A percentile compares a stretch with the other conserved stretches of the same genome.
phyloP scores from a whole-genome alignment of 2,888 invertebrate genomes.

The Dryomyza anilis region DNA sequence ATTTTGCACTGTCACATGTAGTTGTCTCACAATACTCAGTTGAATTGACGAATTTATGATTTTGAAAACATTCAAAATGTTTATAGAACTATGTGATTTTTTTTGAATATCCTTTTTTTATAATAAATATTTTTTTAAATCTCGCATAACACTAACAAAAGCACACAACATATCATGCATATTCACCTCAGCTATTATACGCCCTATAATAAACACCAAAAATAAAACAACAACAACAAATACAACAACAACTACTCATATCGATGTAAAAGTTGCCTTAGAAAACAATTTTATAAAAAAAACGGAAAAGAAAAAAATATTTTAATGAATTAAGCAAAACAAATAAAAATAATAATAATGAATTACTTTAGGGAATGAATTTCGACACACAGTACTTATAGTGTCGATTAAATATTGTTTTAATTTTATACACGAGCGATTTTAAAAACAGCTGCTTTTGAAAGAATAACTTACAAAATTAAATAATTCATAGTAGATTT shows the following conservation, averaged over 20 bases:
- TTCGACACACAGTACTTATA: neutral
- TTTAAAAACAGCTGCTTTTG: slow-evolving; percentile 37
- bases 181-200: neutral
- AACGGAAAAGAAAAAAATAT: slow-evolving; percentile 5
- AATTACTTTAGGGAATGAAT: slow-evolving; percentile 7
- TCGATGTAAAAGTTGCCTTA: slow-evolving; percentile 61
- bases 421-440: slow-evolving; percentile 57
- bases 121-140: too few species aligned
- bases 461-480: slow-evolving; percentile 6
- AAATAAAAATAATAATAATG: neutral
- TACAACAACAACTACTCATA: slow-evolving; percentile 48
- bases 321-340: neutral
- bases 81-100: too few species aligned
- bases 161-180: slow-evolving; percentile 2
- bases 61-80: too few species aligned
- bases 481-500: neutral
- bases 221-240: slow-evolving; percentile 13
- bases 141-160: neutral
- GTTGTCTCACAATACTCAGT: too few species aligned
- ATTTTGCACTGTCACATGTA: too few species aligned
- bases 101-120: too few species aligned
- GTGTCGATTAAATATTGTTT: slow-evolving; percentile 12
- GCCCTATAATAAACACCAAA: slow-evolving; percentile 1
- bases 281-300: slow-evolving; percentile 48
- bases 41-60: too few species aligned